Percentiles rank a stretch among this genome's conserved stretches.
phyloP scores from a whole-genome alignment of 2,888 invertebrate genomes.

The Eupithecia vulgata region DNA sequence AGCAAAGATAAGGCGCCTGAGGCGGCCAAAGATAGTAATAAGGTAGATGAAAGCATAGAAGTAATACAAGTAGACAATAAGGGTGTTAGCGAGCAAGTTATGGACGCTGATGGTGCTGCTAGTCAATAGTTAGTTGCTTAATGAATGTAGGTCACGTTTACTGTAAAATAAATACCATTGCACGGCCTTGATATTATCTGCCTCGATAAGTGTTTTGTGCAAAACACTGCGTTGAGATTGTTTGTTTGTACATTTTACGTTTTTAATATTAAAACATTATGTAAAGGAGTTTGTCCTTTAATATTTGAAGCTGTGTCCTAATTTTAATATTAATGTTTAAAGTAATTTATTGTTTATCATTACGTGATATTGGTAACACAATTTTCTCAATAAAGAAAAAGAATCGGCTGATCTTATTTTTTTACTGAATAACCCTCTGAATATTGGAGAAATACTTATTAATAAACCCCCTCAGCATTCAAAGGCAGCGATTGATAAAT shows the following conservation, averaged over 20 bases:
- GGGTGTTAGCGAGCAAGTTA: constrained; percentile 61
- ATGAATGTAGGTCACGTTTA: constrained; percentile 64
- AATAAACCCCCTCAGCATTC: neutral
- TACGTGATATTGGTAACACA: constrained; percentile 80
- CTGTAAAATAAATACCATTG: constrained; percentile 39
- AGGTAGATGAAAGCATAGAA: constrained; percentile 56
- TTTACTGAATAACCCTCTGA: constrained; percentile 42
- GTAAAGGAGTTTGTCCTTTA: constrained; percentile 65
- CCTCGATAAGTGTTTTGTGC: constrained; percentile 65
- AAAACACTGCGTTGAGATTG: constrained; percentile 73
- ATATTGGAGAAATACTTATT: neutral
- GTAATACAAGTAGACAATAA: constrained; percentile 67
- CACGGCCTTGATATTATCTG: constrained; percentile 37
- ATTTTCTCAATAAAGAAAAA: constrained; percentile 80
- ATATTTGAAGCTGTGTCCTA: constrained; percentile 71
- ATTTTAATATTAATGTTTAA: constrained; percentile 59
- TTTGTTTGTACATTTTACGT: constrained; percentile 80
- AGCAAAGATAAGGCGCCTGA: constrained; percentile 71
- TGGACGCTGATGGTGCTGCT: constrained; percentile 81
- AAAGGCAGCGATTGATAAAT: neutral
- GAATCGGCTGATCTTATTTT: constrained; percentile 60
- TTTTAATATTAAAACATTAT: constrained; percentile 68
- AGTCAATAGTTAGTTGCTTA: constrained; percentile 80
- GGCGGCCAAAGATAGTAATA: constrained; percentile 56
- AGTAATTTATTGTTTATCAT: constrained; percentile 83